Conservation (phyloP, 2,888 invertebrate species). For the Zootermopsis nevadensis region DNA sequence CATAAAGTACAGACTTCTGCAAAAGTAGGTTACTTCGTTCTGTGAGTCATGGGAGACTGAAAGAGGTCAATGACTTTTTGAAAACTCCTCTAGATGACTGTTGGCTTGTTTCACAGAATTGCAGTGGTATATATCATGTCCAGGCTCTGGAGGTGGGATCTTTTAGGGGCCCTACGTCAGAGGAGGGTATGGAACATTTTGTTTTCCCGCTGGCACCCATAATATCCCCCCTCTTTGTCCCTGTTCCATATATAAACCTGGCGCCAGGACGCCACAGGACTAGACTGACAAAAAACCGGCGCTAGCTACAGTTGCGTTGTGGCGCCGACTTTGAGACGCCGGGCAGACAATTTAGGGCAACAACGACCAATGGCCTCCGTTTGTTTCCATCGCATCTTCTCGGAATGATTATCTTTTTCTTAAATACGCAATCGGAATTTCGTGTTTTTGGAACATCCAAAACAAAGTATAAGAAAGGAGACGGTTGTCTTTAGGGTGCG, state of each 20-base stretch:
- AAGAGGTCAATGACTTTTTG: too few species aligned
- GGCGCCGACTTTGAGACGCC: slow-evolving; percentile 31
- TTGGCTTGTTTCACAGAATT: background rate
- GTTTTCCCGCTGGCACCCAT: slow-evolving; percentile 3
- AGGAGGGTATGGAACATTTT: background rate
- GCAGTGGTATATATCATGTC: background rate
- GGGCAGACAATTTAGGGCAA: background rate
- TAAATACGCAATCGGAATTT: too few species aligned
- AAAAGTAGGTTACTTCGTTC: too few species aligned
- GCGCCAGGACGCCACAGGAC: slow-evolving; percentile 24
- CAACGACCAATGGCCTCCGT: background rate
- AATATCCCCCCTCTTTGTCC: slow-evolving; percentile 19
- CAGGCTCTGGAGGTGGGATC: background rate
- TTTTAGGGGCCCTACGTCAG: background rate
- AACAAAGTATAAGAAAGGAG: too few species aligned
- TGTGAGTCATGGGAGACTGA: too few species aligned
- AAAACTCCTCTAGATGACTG: too few species aligned
- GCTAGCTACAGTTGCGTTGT: slow-evolving; percentile 29
- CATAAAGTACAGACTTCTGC: too few species aligned
- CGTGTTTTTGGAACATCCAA: too few species aligned
- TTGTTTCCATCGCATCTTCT: too few species aligned
- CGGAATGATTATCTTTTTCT: too few species aligned
- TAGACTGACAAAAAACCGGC: slow-evolving; percentile 26
- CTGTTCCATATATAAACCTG: slow-evolving; percentile 39
- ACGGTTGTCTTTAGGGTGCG: too few species aligned